phyloP scores from a whole-genome alignment of 2,113 vertebrate species.

The Chloropsis hardwickii region DNA sequence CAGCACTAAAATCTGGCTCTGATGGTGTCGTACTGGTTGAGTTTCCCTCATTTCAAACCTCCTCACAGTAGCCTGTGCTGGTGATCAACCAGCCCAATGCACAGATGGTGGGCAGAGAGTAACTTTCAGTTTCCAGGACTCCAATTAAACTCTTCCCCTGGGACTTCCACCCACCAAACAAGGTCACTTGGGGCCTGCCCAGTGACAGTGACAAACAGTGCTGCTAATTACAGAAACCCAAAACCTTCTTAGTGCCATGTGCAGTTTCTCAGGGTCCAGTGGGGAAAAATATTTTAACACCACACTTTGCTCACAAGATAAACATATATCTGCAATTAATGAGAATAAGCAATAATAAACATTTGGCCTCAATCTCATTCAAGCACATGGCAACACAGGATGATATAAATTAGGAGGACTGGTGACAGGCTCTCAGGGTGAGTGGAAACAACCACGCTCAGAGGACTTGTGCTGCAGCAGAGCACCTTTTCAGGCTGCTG shows the following conservation, averaged over 20 bases:
- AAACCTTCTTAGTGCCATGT: not conserved
- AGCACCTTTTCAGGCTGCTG: not conserved
- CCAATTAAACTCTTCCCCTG: slow-evolving; percentile 65
- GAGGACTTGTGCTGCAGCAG: not conserved
- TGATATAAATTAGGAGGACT: not conserved
- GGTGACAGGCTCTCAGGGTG: not conserved
- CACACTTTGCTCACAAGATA: not conserved
- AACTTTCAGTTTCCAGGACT: not conserved
- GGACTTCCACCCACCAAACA: slow-evolving; percentile 13
- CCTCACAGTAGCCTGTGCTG: not conserved
- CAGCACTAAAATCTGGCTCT: not conserved
- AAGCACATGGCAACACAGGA: not conserved
- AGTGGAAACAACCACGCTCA: not conserved
- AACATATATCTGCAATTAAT: not conserved
- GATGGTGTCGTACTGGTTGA: not conserved
- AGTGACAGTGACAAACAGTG: not conserved
- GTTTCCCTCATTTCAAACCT: not conserved
- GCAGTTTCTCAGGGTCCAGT: not conserved
- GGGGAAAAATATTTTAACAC: not conserved
- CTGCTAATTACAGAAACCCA: not conserved
- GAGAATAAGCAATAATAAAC: not conserved
- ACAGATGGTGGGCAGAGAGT: slow-evolving; percentile 13
- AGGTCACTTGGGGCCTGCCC: slow-evolving; percentile 13
- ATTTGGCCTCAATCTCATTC: not conserved
- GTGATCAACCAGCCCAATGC: not conserved